These are phyloP conservation scores for Caenorhabditis japonica DNA, from an alignment of 2,888 invertebrate genomes.

Conservation along the genomic window DNA sequence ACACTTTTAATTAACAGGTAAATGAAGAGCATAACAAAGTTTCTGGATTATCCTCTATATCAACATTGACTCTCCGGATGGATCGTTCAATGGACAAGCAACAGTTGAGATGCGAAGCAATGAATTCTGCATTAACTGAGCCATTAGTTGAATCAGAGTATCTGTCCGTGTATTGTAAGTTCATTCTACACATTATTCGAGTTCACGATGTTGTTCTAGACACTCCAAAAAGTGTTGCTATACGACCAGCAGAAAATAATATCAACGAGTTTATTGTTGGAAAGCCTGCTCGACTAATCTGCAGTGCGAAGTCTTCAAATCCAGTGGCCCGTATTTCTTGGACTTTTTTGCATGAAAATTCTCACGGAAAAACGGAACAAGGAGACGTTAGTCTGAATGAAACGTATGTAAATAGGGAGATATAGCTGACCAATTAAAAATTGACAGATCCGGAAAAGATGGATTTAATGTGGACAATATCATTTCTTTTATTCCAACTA, in stretches of 20 bases:
- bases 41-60: constrained; percentile 66
- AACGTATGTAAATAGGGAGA: constrained; percentile 49
- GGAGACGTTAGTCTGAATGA: constrained; percentile 67
- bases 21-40: constrained; percentile 65
- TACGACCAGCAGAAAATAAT: constrained; percentile 62
- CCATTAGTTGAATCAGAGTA: constrained; percentile 69
- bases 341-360: constrained; percentile 56
- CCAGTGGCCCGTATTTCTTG: constrained; percentile 71
- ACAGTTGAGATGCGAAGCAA: constrained; percentile 71
- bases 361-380: constrained; percentile 30
- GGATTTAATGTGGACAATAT: constrained; percentile 61
- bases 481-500: constrained; percentile 71
- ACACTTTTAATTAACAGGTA: too few relatives aligned
- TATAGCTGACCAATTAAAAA: neutral
- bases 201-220: too few relatives aligned
- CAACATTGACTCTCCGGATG: constrained; percentile 67
- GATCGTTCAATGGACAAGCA: constrained; percentile 73
- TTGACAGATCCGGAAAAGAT: constrained; percentile 60
- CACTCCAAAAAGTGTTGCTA: constrained; percentile 66
- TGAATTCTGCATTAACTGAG: constrained; percentile 72
- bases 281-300: constrained; percentile 65
- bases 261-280: constrained; percentile 66
- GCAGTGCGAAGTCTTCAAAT: constrained; percentile 71
- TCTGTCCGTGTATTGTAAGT: constrained; percentile 70
- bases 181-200: too few relatives aligned